Evolutionary conservation across 2,888 invertebrate species (phyloP).

Genomic region (Caenorhabditis wallacei): DNA sequence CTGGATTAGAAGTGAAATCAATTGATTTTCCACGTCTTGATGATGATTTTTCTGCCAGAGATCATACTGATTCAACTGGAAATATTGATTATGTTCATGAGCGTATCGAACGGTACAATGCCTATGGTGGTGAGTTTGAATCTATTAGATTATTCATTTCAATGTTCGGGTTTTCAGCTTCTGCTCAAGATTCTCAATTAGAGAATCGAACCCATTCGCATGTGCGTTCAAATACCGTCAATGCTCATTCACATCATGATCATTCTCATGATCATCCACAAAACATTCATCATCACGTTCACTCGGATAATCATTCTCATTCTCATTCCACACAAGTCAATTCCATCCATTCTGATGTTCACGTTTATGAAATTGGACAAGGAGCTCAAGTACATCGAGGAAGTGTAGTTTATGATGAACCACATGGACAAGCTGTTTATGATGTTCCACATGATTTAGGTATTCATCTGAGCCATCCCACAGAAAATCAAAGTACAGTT

Average conservation of each 20-base stretch:
- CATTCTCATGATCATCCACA: conserved; percentile 9
- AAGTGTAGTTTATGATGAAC: conserved; percentile 57
- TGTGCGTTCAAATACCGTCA: conserved; percentile 36
- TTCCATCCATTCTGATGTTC: conserved; percentile 10
- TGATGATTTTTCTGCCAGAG: background rate
- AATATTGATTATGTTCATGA: conserved; percentile 52
- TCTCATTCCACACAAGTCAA: background rate
- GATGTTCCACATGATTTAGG: conserved; percentile 47
- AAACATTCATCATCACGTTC: conserved; percentile 3
- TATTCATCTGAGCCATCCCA: background rate
- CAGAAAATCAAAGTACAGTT: background rate
- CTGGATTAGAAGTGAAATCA: conserved; percentile 32
- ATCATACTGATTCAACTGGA: conserved; percentile 31
- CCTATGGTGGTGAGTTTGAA: conserved; percentile 38
- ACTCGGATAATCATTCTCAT: background rate
- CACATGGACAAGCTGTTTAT: conserved; percentile 38
- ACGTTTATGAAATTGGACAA: conserved; percentile 2
- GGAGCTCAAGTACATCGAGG: conserved; percentile 29
- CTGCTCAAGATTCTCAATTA: conserved; percentile 42
- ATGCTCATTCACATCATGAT: conserved; percentile 14
- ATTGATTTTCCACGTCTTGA: conserved; percentile 61
- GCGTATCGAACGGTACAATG: conserved; percentile 58
- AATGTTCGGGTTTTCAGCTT: conserved; percentile 23
- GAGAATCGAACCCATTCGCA: conserved; percentile 46
- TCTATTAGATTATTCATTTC: no score